These are phyloP conservation scores for Eupeodes luniger DNA, from an alignment of 2,888 invertebrate genomes.

Conservation along the genomic window DNA sequence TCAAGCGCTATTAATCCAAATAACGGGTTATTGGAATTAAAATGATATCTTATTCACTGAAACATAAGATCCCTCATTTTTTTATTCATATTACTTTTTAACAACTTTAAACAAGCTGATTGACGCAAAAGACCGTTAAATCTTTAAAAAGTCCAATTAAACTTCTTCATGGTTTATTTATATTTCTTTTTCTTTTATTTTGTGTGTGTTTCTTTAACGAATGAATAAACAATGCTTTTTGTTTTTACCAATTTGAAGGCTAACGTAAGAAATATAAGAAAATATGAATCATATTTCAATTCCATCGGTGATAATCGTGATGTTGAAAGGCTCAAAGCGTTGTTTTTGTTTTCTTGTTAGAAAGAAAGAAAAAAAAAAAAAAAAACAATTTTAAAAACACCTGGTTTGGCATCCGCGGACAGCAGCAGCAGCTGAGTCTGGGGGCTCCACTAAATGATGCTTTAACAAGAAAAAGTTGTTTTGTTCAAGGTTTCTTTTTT, in stretches of 20 bases:
- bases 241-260: not conserved
- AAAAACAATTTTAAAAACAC: slow-evolving; percentile 48
- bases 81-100: not conserved
- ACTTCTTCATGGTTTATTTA: slow-evolving; percentile 6
- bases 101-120: not conserved
- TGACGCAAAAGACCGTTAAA: slow-evolving; percentile 24
- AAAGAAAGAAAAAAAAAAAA: slow-evolving; percentile 3
- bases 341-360: not conserved
- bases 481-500: slow-evolving; percentile 16
- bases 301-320: slow-evolving; percentile 26
- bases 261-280: slow-evolving; percentile 26
- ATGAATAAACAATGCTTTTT: slow-evolving; percentile 20
- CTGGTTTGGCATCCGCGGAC: slow-evolving; percentile 40
- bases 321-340: not conserved
- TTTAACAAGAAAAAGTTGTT: slow-evolving; percentile 39
- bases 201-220: not conserved
- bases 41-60: not conserved
- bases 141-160: slow-evolving; percentile 41
- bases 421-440: slow-evolving; percentile 23
- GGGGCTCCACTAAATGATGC: too few relatives aligned
- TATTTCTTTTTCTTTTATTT: slow-evolving; percentile 29
- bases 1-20: not conserved
- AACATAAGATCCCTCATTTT: not conserved
- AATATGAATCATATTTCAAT: slow-evolving; percentile 59
- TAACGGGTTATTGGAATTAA: not conserved